Conservation (phyloP, 2,888 invertebrate genomes). For the Plutella xylostella region DNA sequence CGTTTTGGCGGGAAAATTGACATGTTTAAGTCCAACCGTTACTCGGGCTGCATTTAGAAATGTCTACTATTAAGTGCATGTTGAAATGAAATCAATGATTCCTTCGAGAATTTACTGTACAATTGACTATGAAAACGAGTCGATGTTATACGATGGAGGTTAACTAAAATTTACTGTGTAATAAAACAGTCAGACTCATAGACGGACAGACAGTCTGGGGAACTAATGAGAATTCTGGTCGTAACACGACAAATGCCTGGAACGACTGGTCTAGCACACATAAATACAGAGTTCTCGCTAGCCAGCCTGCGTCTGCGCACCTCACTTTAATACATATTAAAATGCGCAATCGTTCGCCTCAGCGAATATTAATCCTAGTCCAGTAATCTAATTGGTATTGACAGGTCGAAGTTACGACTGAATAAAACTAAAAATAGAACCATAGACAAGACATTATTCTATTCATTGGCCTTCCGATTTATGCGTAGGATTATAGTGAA, state of each 20-base stretch:
- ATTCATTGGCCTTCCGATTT: too few species aligned
- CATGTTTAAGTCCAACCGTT: constrained; percentile 34
- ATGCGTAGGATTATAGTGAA: too few species aligned
- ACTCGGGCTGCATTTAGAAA: too few species aligned
- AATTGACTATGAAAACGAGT: constrained; percentile 16
- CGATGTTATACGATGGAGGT: constrained; percentile 29
- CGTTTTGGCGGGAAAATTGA: constrained; percentile 67
- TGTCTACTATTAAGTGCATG: neutral
- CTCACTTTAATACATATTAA: neutral
- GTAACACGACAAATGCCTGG: constrained; percentile 23
- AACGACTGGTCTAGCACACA: constrained; percentile 9
- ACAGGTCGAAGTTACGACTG: too few species aligned
- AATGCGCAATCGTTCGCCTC: neutral
- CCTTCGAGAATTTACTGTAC: constrained; percentile 33
- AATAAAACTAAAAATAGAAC: too few species aligned
- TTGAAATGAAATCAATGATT: constrained; percentile 16
- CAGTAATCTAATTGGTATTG: constrained; percentile 5
- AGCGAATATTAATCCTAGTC: neutral
- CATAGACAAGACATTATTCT: too few species aligned
- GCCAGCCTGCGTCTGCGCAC: neutral
- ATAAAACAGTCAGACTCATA: constrained; percentile 42
- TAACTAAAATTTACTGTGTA: constrained; percentile 41
- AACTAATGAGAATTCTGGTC: constrained; percentile 34
- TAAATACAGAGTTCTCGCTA: constrained; percentile 12
- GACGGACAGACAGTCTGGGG: constrained; percentile 28